Evolutionary conservation across 2,797 vertebrate genomes (phyloP).

Genomic region (Dendrocincla fuliginosa): DNA sequence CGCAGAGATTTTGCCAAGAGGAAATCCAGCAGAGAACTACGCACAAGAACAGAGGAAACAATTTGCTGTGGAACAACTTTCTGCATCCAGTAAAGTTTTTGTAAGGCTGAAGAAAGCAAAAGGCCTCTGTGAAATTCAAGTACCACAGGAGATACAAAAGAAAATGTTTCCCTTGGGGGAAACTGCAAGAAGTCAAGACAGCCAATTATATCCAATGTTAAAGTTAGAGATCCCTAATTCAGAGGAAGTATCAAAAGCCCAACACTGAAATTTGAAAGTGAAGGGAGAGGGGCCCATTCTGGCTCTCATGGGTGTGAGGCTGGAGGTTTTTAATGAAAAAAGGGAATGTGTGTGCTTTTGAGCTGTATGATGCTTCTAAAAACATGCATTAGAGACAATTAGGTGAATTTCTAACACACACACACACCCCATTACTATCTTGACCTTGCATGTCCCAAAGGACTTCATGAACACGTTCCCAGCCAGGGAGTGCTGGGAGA

Average conservation of each 20-base stretch:
- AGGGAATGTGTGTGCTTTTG: not conserved
- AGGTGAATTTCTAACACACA: not conserved
- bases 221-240: not conserved
- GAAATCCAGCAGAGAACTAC: not conserved
- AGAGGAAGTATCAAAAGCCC: not conserved
- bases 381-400: accelerated
- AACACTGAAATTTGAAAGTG: not conserved
- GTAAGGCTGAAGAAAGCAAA: not conserved
- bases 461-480: not conserved
- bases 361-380: not conserved
- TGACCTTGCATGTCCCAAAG: not conserved
- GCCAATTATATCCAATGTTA: not conserved
- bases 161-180: not conserved
- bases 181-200: not conserved
- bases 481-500: accelerated
- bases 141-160: not conserved
- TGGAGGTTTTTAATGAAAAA: not conserved
- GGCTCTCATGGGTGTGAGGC: not conserved
- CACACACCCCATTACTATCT: accelerated
- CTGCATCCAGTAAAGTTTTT: not conserved
- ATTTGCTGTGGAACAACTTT: not conserved
- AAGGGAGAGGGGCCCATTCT: not conserved
- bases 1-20: not conserved
- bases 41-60: not conserved
- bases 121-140: not conserved